Conservation (phyloP, 2,797 vertebrate species). For the Hapalemur alaotrensis region DNA sequence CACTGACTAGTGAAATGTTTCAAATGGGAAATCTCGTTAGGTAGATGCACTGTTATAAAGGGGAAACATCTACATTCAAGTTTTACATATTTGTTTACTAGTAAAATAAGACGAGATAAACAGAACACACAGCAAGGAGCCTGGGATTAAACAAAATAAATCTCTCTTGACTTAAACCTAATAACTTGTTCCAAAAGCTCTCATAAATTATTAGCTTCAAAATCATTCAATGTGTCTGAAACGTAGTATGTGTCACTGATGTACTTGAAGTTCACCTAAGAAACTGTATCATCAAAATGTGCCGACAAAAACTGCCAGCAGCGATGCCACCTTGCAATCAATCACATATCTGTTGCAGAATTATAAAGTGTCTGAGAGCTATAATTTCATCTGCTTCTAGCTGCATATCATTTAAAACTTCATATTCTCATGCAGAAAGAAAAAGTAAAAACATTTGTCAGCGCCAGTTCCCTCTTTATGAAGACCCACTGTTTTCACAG, state of each 20-base stretch:
- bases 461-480: conserved; percentile 42
- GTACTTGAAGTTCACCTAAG: conserved; percentile 85
- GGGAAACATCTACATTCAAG: conserved; percentile 28
- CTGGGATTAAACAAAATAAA: conserved; percentile 77
- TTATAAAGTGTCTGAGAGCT: conserved; percentile 84
- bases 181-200: conserved; percentile 83
- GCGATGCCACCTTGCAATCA: conserved; percentile 82
- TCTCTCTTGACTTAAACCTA: conserved; percentile 80
- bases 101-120: conserved; percentile 74
- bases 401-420: conserved; percentile 84
- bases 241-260: conserved; percentile 77
- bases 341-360: conserved; percentile 84
- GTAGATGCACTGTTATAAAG: neutral
- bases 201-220: conserved; percentile 86
- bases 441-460: conserved; percentile 77
- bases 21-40: neutral
- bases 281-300: conserved; percentile 83
- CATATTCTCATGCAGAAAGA: conserved; percentile 72
- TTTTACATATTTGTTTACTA: conserved; percentile 78
- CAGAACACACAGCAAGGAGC: conserved; percentile 65
- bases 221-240: conserved; percentile 82
- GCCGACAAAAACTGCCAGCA: conserved; percentile 83
- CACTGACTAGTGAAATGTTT: neutral
- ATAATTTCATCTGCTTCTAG: conserved; percentile 83
- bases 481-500: conserved; percentile 38